Evolutionary conservation across 2,888 invertebrate species (phyloP).

Genomic region (Cryptocheilus praepositus): DNA sequence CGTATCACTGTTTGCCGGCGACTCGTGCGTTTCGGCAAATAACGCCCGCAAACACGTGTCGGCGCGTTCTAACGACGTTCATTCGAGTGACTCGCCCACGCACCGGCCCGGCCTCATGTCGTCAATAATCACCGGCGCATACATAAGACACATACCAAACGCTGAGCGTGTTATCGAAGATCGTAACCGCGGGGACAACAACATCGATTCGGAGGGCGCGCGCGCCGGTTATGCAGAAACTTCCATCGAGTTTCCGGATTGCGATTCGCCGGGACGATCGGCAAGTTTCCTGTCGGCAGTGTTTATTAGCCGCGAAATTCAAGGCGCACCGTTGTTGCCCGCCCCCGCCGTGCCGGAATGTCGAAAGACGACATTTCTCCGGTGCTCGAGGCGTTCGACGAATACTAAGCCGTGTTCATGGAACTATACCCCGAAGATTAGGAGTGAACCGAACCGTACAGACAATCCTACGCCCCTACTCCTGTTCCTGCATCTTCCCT

Average conservation of each 20-base stretch:
- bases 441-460: slow-evolving; percentile 33
- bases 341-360: slow-evolving; percentile 18
- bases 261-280: slow-evolving; percentile 35
- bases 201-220: neutral
- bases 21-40: too few species aligned
- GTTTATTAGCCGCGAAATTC: slow-evolving; percentile 57
- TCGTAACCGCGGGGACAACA: neutral
- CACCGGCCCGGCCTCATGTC: too few species aligned
- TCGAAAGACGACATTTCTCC: slow-evolving; percentile 28
- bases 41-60: too few species aligned
- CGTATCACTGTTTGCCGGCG: too few species aligned
- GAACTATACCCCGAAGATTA: slow-evolving; percentile 48
- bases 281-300: slow-evolving; percentile 41
- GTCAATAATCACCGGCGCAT: too few species aligned
- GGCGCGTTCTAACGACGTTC: too few species aligned
- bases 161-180: neutral
- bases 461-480: slow-evolving; percentile 13
- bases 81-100: too few species aligned
- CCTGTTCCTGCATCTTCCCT: neutral
- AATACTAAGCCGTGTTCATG: slow-evolving; percentile 42
- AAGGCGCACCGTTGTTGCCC: slow-evolving; percentile 22
- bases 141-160: too few species aligned
- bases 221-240: slow-evolving; percentile 1
- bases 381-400: slow-evolving; percentile 41
- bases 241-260: slow-evolving; percentile 27